Conservation (phyloP, 1,140 invertebrate species). For the Chironomus tepperi region DNA sequence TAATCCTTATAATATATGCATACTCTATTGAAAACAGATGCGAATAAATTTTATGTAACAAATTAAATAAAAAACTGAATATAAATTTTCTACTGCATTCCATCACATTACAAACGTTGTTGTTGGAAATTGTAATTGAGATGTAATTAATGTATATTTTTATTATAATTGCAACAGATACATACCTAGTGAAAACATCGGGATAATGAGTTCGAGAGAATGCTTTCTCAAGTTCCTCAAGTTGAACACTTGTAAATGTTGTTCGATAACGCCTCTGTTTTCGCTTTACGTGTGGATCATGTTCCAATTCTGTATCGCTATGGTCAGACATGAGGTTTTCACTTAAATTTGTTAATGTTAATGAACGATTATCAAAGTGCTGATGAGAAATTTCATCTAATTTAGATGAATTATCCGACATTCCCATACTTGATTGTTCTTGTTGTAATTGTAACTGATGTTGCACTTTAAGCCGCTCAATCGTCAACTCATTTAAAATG, state of each 20-base stretch:
- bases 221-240: slow-evolving; percentile 95
- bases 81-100: background rate
- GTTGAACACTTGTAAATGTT: slow-evolving; percentile 89
- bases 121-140: background rate
- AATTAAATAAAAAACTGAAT: no score
- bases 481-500: slow-evolving; percentile 11
- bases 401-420: slow-evolving; percentile 44
- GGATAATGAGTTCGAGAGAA: slow-evolving; percentile 96
- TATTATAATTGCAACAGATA: slow-evolving; percentile 24
- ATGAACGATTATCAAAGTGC: slow-evolving; percentile 26
- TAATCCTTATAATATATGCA: no score
- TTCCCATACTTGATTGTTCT: slow-evolving; percentile 43
- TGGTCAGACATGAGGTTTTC: slow-evolving; percentile 52
- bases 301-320: slow-evolving; percentile 63
- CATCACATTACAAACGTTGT: background rate
- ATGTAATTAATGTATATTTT: background rate
- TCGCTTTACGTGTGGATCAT: slow-evolving; percentile 73
- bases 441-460: slow-evolving; percentile 4
- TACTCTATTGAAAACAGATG: no score
- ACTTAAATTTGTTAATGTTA: slow-evolving; percentile 31
- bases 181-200: slow-evolving; percentile 93
- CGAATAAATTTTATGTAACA: no score
- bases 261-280: slow-evolving; percentile 88
- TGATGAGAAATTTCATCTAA: slow-evolving; percentile 48
- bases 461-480: background rate